Evolutionary conservation across 2,797 vertebrate species (phyloP).

Genomic region (Acipenser oxyrinchus): DNA sequence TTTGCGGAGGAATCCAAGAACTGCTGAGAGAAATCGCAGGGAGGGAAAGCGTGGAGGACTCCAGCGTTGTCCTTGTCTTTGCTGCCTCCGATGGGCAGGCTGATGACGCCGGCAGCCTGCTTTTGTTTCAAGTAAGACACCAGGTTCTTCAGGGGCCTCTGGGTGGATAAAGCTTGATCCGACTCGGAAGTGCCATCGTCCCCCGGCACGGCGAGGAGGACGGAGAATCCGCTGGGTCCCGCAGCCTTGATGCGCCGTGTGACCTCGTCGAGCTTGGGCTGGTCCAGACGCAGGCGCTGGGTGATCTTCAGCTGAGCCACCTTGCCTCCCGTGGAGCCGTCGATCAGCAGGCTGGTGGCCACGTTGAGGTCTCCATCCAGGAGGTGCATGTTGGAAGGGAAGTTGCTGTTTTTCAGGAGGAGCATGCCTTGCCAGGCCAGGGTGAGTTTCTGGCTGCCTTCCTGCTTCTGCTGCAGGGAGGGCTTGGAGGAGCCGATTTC

Average conservation of each 20-base stretch:
- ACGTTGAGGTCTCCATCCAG: slow-evolving; percentile 87
- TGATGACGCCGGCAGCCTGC: slow-evolving; percentile 97
- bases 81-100: slow-evolving; percentile 92
- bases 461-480: slow-evolving; percentile 48
- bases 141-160: slow-evolving; percentile 95
- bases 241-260: slow-evolving; percentile 96
- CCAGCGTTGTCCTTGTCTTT: slow-evolving; percentile 98
- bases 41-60: slow-evolving; percentile 96
- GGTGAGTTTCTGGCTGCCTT: slow-evolving; percentile 69
- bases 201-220: slow-evolving; percentile 88
- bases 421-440: slow-evolving; percentile 96
- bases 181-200: slow-evolving; percentile 65
- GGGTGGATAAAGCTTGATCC: slow-evolving; percentile 78
- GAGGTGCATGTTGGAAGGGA: slow-evolving; percentile 96
- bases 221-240: slow-evolving; percentile 84
- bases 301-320: slow-evolving; percentile 96
- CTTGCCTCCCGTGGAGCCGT: slow-evolving; percentile 77
- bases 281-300: slow-evolving; percentile 93
- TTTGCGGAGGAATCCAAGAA: slow-evolving; percentile 98
- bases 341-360: slow-evolving; percentile 81
- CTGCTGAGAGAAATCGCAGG: slow-evolving; percentile 98
- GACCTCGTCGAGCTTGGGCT: slow-evolving; percentile 96
- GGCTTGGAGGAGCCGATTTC: slow-evolving; percentile 51
- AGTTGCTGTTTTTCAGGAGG: slow-evolving; percentile 95
- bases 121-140: slow-evolving; percentile 99